Evolutionary conservation across 2,888 invertebrate species (phyloP), one percentile per base, ranked within the genome.

Genomic region (Harpagoxenus sublaevis): DNA sequence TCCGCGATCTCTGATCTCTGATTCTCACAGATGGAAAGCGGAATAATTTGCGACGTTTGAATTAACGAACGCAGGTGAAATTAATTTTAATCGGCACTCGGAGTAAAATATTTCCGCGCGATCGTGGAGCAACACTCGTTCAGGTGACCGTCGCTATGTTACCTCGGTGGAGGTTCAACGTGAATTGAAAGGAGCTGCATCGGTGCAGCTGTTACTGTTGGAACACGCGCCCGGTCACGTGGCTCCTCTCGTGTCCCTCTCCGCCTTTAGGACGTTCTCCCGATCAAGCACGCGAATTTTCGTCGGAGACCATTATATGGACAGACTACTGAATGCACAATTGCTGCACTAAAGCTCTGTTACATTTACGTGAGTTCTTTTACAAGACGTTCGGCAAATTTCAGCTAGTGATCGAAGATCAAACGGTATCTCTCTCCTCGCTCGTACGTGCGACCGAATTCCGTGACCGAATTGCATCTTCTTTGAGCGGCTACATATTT

Each of bases 161-260:
- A 84, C 92, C 86, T 85, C 88, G 88, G 83, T 87, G 90, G 86
- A 90, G 89, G 91, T 91, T 88, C 88, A 90, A 86, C 91, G 90
- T 90, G 91, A 89, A 94, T 91, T 93, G 94, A 93, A 91, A 89
- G 85, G 88, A 92, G 85, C 18, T 88, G 89, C 89, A 89, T 86
- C 88, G 85, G 87, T 86, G 88, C 89, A 89, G 91, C 91, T 90
- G 92, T 91, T 90, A 87, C 85, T 91, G 90, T 87, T 87, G 90
- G 90, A 92, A 91, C 93, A 93, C 93, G 93, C 92, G 93, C 90
- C 92, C 92, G 89, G 88, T 90, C 90, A 90, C 90, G 90, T 90
- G 90, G 92, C 88, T 9, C 90, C 90, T 89, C n/a, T 89, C 90
- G 90, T 90, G 89, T 89, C 81, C 82, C 65, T 12, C 71, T 65